Evolutionary conservation across 2,113 vertebrate genomes (phyloP).

Genomic region (Aramus guarauna): DNA sequence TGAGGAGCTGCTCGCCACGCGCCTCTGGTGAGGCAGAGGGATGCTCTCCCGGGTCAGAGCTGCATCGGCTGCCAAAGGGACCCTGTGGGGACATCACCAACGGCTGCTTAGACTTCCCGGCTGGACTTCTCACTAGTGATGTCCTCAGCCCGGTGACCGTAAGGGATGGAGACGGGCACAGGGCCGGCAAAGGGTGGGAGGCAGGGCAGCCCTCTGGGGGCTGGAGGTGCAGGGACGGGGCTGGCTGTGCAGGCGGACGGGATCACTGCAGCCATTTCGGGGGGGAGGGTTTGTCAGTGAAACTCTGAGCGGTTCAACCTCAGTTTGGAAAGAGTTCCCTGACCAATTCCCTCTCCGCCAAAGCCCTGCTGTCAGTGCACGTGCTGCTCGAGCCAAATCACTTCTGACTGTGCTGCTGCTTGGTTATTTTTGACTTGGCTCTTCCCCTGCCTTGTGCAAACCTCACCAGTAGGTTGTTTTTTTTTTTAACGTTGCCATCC

Average conservation of each 20-base stretch:
- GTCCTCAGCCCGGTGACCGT: neutral
- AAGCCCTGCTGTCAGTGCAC: neutral
- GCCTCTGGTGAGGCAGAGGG: fast-evolving
- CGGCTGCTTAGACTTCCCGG: neutral
- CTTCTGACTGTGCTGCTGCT: neutral
- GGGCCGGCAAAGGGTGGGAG: neutral
- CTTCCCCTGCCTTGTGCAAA: neutral
- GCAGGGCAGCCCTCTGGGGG: neutral
- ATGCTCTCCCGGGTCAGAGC: neutral
- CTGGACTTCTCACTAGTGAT: neutral
- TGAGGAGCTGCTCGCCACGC: neutral
- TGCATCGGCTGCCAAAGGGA: fast-evolving
- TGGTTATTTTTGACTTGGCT: neutral
- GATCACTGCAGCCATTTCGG: neutral
- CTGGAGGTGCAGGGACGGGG: fast-evolving
- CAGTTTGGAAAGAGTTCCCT: neutral
- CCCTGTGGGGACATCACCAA: neutral
- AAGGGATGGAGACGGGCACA: neutral
- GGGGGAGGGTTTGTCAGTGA: neutral
- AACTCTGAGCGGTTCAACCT: neutral
- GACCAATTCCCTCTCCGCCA: neutral
- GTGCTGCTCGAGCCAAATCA: neutral
- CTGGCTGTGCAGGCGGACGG: fast-evolving
- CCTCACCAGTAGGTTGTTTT: neutral
- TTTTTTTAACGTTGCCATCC: neutral